Base-by-base conservation (phyloP, 2,113 vertebrate genomes). In the Hypanus sabinus region DNA sequence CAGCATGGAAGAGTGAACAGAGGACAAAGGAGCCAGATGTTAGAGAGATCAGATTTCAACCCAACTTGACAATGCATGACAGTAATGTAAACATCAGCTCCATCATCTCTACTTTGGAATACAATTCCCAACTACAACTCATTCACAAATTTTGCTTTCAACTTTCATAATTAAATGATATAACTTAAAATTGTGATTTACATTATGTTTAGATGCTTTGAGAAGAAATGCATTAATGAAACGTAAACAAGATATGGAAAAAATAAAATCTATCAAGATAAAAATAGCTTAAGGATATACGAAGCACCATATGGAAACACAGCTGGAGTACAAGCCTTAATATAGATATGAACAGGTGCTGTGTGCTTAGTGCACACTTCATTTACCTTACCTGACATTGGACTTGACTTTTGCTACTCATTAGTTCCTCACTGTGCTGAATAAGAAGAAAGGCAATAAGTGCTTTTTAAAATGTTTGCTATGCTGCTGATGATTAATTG, bases 291-390 rank as follows among this genome's bases (percentile, higher is more conserved):
- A 73, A 46, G 91, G 91, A 73, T 46, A 73, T 73, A 73, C 68
- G 55, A 55, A 73, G 68, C 70, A 55, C 91, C 91, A 93, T 93
- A 75, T 93, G 91, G 91, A 93, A 93, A 75, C 91, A 93, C 91
- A 93, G 91, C 91, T 73, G 91, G 91, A 93, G 38, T 93, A 73
- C 33, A 22, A 75, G 70, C 65, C 91, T 93, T 93, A 93, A 93
- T 75, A 93, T 93, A 93, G 91, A 93, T 10, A 73, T 93, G 91
- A 93, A 73, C 91, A 93, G 91, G 91, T 73, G 91, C 91, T 93
- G 22, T 73, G 38, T 55, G 20, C 18, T 27, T 55, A 33, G 68
- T 73, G 91, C 55, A 93, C 91, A 93, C 91, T 93, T 93, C 91
- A 93, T 71, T 93, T 75, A 73, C 91, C 70, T 93, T 75, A 70